phyloP scores from a whole-genome alignment of 2,888 invertebrate genomes.

The Noctua pronuba region DNA sequence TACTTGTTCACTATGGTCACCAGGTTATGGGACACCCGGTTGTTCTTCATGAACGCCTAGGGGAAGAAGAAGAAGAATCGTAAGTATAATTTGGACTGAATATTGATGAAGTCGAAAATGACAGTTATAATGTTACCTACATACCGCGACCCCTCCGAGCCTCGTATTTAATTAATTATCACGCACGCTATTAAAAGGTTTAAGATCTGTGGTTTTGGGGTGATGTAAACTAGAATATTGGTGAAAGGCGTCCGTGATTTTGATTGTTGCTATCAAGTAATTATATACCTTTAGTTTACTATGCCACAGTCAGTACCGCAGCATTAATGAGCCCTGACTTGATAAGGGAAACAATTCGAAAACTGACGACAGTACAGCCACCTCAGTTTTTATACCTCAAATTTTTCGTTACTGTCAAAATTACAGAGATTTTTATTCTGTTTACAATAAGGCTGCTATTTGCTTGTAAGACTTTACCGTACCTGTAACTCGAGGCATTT shows the following conservation, averaged over 20 bases:
- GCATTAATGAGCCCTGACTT: not conserved
- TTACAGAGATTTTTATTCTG: not conserved
- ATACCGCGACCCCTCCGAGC: not conserved
- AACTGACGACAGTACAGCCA: not conserved
- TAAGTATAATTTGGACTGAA: not conserved
- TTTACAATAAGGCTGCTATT: not conserved
- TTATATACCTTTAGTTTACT: not conserved
- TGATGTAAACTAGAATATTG: not conserved
- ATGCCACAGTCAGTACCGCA: not conserved
- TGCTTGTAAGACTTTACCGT: not conserved
- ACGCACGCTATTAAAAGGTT: not conserved
- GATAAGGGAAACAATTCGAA: not conserved
- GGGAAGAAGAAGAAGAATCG: not conserved
- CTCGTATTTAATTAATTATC: not conserved
- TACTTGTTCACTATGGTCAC: slow-evolving; percentile 79
- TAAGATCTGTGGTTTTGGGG: not conserved
- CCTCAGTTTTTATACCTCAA: not conserved
- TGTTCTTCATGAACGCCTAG: slow-evolving; percentile 82
- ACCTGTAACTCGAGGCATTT: slow-evolving; percentile 83
- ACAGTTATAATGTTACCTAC: not conserved
- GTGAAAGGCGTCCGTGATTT: not conserved
- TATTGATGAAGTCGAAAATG: not conserved
- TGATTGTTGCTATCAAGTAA: not conserved
- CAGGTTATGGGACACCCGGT: slow-evolving; percentile 81
- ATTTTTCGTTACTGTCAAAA: not conserved